Base-by-base conservation (phyloP, 2,888 invertebrate genomes). In the Chrysolina americana region DNA sequence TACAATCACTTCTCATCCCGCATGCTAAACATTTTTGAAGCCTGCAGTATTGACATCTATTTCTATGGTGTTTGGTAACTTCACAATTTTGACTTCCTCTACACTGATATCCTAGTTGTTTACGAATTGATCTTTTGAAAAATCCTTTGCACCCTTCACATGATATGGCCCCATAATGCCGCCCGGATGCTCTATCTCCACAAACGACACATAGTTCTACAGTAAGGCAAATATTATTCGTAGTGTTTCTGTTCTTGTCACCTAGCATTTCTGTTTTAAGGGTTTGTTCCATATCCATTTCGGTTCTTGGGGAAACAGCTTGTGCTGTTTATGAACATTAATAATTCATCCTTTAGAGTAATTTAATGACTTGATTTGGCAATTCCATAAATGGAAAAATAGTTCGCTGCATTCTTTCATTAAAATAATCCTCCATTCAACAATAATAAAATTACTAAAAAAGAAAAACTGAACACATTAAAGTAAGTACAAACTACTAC, bases 1-100 rank as follows among this genome's bases (percentile, higher is more conserved):
- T 94, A 98, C 98, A 98, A 93, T 99, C 99, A 91, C 98, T 98
- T 89, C 98, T 91, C 99, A 99, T 99, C 85, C 99, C 99, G 91
- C 97, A 98, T 53, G 96, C 94, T 72, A 99, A 92, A 87, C 99
- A 99, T 90, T 99, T 99, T 89, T 98, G 98, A 79, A 99, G 92
- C 66, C 99, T 93, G 88, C 99, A 99, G 90, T 98, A 98, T 90
- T 99, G 99, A 89, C 99, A 99, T 73, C 99, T 92, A 90, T 99
- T 99, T 77, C 99, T 92, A 88, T 99, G 98, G 86, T 99, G 98
- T 89, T 99, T 99, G 72, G 98, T 99, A 79, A 99, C 98, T 88
- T 98, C 98, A 86, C 99, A 99, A 89, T 97, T 97, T 91, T 97
- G 97, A 83, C 93, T 94, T 72, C 98, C 98, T 3, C 99, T 92